Evolutionary conservation across 2,888 invertebrate species (phyloP).

Genomic region (Bombyx huttoni): DNA sequence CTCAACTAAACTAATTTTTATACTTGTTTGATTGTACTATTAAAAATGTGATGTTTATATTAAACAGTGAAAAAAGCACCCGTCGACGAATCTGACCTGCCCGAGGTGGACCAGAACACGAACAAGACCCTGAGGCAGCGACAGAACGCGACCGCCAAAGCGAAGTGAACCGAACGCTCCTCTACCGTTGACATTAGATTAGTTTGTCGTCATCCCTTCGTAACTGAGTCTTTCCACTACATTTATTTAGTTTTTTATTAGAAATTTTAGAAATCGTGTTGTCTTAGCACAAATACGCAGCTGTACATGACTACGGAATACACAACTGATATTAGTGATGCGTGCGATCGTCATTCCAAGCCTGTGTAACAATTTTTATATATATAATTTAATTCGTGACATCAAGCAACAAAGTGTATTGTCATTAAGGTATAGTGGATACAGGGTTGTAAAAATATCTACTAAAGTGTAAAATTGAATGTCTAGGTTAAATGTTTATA

Average conservation of each 20-base stretch:
- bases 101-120: conserved; percentile 94
- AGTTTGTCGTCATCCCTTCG: conserved; percentile 39
- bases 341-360: conserved; percentile 2
- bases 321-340: background rate
- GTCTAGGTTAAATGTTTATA: conserved; percentile 64
- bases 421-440: conserved; percentile 67
- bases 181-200: conserved; percentile 9
- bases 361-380: conserved; percentile 17
- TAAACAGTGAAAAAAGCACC: conserved; percentile 74
- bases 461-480: conserved; percentile 57
- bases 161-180: conserved; percentile 55
- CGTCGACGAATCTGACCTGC: conserved; percentile 86
- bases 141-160: conserved; percentile 64
- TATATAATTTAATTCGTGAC: conserved; percentile 14
- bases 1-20: too few relatives aligned
- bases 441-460: conserved; percentile 73
- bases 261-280: conserved; percentile 14
- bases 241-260: conserved; percentile 17
- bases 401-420: conserved; percentile 27
- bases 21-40: too few relatives aligned
- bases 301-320: background rate
- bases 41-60: background rate
- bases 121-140: conserved; percentile 80
- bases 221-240: conserved; percentile 41
- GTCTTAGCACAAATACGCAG: conserved; percentile 25